Conservation (phyloP, 2,113 vertebrate species). For the Pithys albifrons region DNA sequence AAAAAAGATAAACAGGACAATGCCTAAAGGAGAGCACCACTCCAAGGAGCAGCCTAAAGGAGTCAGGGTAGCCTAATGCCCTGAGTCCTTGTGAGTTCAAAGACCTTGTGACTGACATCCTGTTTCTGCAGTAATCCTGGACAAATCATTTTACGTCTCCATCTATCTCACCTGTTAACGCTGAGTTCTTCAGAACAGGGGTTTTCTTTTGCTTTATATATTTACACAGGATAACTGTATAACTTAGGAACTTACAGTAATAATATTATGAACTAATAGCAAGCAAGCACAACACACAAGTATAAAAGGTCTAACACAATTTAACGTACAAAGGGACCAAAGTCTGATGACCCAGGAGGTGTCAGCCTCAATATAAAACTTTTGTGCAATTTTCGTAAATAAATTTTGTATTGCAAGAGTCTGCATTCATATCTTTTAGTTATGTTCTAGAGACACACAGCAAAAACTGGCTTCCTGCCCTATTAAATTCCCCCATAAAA, state of each 20-base stretch:
- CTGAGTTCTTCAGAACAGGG: neutral
- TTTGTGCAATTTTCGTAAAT: neutral
- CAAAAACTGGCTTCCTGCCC: neutral
- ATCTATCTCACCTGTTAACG: neutral
- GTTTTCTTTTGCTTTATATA: neutral
- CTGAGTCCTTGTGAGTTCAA: neutral
- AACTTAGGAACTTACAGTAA: neutral
- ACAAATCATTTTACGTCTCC: neutral
- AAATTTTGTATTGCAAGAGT: neutral
- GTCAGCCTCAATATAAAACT: neutral
- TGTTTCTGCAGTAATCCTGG: neutral
- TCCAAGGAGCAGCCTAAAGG: neutral
- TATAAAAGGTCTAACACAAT: neutral
- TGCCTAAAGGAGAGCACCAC: neutral
- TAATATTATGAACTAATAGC: neutral
- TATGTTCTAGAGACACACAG: neutral
- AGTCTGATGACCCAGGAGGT: neutral
- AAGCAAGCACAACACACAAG: accelerated
- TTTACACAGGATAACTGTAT: neutral
- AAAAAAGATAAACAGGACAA: neutral
- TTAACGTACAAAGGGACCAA: accelerated
- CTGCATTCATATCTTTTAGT: neutral
- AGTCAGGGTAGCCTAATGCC: neutral
- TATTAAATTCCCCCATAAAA: neutral
- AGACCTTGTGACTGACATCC: neutral